A percentile compares a stretch with the other conserved stretches of the same genome.
These are phyloP conservation scores for Venustoraphidia nigricollis DNA, from an alignment of 2,888 invertebrate genomes.

Conservation along the genomic window DNA sequence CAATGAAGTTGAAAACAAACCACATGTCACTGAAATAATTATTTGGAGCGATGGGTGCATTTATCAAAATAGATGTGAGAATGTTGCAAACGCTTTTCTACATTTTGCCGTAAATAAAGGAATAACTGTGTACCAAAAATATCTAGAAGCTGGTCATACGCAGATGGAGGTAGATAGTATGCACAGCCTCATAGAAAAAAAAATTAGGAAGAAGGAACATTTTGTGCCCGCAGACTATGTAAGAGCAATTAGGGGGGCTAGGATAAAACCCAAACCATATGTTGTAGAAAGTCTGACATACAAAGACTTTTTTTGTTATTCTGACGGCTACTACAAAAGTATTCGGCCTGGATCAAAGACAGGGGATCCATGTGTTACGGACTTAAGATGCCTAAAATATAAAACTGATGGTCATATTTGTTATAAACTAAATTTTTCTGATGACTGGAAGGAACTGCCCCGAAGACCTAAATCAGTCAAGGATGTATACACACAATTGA, in stretches of 20 bases:
- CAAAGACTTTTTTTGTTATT: constrained; percentile 7
- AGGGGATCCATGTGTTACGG: constrained; percentile 12
- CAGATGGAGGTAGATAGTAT: constrained; percentile 17
- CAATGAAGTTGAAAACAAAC: background rate
- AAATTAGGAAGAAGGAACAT: constrained; percentile 9
- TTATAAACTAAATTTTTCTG: constrained; percentile 9
- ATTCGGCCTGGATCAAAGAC: constrained; percentile 10
- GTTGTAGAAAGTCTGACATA: background rate
- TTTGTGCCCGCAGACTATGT: constrained; percentile 12
- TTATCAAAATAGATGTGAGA: constrained; percentile 11
- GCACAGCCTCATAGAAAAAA: constrained; percentile 9
- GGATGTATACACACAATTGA: too few relatives aligned
- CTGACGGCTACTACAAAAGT: constrained; percentile 5
- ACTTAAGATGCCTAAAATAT: constrained; percentile 8
- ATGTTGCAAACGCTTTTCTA: constrained; percentile 11
- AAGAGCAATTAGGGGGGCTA: constrained; percentile 7
- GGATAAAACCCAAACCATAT: constrained; percentile 7
- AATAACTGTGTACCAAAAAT: constrained; percentile 14
- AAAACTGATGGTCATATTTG: constrained; percentile 7
- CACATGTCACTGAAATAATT: constrained; percentile 4
- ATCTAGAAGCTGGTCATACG: constrained; percentile 15
- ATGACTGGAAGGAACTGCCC: constrained; percentile 7
- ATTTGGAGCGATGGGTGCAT: constrained; percentile 11
- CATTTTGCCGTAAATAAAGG: constrained; percentile 8
- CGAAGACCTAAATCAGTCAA: background rate